Base-by-base conservation (phyloP, 2,888 invertebrate genomes). In the Keiferia lycopersicella region DNA sequence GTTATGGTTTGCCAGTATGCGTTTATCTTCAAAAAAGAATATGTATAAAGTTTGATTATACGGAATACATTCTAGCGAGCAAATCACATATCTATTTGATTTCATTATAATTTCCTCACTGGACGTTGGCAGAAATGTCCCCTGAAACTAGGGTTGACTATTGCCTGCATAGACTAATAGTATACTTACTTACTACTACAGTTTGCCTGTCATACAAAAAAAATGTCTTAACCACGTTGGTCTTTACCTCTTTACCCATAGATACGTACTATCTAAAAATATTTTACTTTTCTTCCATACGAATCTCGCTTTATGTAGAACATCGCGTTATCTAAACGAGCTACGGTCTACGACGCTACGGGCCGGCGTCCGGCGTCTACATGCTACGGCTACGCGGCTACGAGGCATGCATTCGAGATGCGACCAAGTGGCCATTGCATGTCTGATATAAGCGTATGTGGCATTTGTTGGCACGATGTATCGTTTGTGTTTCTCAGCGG, bases 351-450 rank as follows among this genome's bases (percentile, higher is more conserved):
- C 51, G 51, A 22, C 51, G 39, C 58, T 39, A 59, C 58, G 58
- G 20, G 39, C 58, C 30, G n/a, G n/a, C n/a, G n/a, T n/a, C 38
- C 16, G 34, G 12, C 48, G 16, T 16, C 57, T 57, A 57, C 58
- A 38, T 16, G 26, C 59, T 59, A 45, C 59, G 45, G 22, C 26
- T 26, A 26, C 20, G 20, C 8, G 12, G 65, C 65, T 56, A 65
- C 65, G 58, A n/a, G 61, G 26, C 61, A 63, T 65, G 65, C 65
- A 65, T 65, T 63, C 61, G 39, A 61, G 63, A 65, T 65, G 63
- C 51, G 34, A 11, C 26, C 26, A 50, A 63, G 57, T 26, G 56
- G 61, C 64, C 16, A 57, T 38, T 64, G 45, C 45, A 12, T 60
- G 59, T 38, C 51, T 22, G 48, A 30, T 58, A 26, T 16, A 48